phyloP scores from a whole-genome alignment of 1,140 invertebrate genomes.

The Microplitis demolitor region DNA sequence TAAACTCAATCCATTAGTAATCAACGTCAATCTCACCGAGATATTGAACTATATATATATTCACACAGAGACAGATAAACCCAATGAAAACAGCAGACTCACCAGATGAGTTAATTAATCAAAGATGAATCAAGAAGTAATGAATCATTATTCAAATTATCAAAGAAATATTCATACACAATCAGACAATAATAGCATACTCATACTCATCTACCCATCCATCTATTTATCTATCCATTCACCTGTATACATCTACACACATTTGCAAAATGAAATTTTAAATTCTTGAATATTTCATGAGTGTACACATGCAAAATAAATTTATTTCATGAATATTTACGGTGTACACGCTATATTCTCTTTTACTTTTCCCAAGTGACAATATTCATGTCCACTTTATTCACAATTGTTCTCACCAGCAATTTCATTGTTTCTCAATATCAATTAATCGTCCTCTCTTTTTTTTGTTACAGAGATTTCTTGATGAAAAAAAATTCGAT shows the following conservation, averaged over 20 bases:
- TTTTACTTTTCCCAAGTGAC: too few relatives aligned
- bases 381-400: neutral
- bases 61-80: neutral
- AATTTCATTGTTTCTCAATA: too few relatives aligned
- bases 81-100: too few relatives aligned
- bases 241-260: too few relatives aligned
- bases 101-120: conserved; percentile 16
- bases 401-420: too few relatives aligned
- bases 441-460: too few relatives aligned
- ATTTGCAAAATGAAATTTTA: neutral
- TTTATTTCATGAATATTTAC: neutral
- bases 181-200: too few relatives aligned
- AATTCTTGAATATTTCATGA: conserved; percentile 22
- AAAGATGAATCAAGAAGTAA: conserved; percentile 4
- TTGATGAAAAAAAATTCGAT: too few relatives aligned
- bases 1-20: conserved; percentile 25
- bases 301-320: neutral
- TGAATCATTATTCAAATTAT: conserved; percentile 4
- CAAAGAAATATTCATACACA: neutral
- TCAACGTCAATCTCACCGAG: conserved; percentile 18
- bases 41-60: conserved; percentile 1
- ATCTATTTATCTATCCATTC: too few relatives aligned
- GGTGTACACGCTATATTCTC: too few relatives aligned
- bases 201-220: too few relatives aligned
- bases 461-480: too few relatives aligned